These are phyloP conservation scores for honey bee (Apis mellifera) DNA, from an alignment of 1,140 invertebrate genomes.

Conservation along the genomic window DNA sequence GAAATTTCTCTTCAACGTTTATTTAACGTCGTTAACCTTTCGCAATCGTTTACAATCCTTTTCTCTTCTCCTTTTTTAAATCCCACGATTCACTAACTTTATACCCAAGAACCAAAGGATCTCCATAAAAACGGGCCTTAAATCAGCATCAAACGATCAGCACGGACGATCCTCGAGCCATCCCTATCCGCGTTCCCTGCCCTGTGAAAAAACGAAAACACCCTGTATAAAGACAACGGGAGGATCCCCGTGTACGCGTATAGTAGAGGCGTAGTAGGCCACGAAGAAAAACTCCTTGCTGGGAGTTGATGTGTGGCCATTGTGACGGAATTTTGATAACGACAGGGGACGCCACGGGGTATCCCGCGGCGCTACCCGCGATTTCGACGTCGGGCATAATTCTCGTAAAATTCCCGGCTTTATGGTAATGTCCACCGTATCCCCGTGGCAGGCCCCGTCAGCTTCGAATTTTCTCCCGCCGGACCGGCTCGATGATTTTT, in stretches of 20 bases:
- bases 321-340: constrained; percentile 76
- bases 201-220: constrained; percentile 23
- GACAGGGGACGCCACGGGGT: constrained; percentile 65
- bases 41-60: no score
- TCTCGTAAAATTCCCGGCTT: constrained; percentile 72
- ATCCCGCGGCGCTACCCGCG: constrained; percentile 62
- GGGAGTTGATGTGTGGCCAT: constrained; percentile 67
- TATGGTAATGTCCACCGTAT: constrained; percentile 70
- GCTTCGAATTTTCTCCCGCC: constrained; percentile 66
- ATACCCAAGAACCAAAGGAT: no score
- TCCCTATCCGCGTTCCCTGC: no score
- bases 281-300: constrained; percentile 35
- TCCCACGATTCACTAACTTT: not conserved
- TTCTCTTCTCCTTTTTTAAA: not conserved
- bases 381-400: constrained; percentile 66
- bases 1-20: no score
- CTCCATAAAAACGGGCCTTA: not conserved
- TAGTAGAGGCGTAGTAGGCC: constrained; percentile 35
- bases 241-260: constrained; percentile 6
- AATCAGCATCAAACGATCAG: no score
- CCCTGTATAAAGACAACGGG: constrained; percentile 28
- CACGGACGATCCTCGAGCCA: no score
- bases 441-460: constrained; percentile 44
- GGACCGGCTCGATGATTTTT: constrained; percentile 53
- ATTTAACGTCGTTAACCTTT: no score